Base-by-base conservation (phyloP, 2,888 invertebrate genomes). In the Leptinotarsa rubiginosa region DNA sequence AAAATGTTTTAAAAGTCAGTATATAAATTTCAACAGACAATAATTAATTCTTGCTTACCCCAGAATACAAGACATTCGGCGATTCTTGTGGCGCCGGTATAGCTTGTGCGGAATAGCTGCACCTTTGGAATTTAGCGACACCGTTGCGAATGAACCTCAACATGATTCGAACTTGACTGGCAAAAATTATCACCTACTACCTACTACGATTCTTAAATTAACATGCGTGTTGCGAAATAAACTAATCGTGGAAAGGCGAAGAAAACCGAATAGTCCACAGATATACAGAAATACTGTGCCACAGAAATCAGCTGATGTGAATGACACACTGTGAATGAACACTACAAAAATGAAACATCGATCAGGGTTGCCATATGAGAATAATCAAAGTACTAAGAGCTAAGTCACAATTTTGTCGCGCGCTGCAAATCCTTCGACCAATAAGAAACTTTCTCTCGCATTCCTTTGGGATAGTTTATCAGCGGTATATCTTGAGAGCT, bases 11-110 rank as follows among this genome's bases (percentile, higher is more conserved):
- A 12, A 41, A 41, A 41, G 41, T 2, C 41, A 41, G 41, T 10
- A 41, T 41, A 41, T 41, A 41, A 10, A 41, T 41, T 41, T 10
- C 41, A 10, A 10, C 10, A 12, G 41, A 41, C 41, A 41, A 41
- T 41, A 41, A 41, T 41, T 41, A 0, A 31, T 31, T 31, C 31
- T 41, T 12, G 41, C 91, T 92, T 89, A 92, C 95, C 82, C 95
- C 95, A 16, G 94, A 93, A 84, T 95, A 95, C n/a, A 94, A 88
- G 78, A 95, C 89, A 80, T 94, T 92, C 1, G 95, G 95, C 79
- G 91, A 91, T 3, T 89, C 90, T 77, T 92, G 90, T 0, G 94
- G 94, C 52, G 90, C 89, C 4, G 93, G 93, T 65, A 92, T 85
- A 7, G 82, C 78, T 64, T 80, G 80, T 41, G 92, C 88, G 0